Conservation (phyloP, 2,113 vertebrate genomes). For the Saccopteryx leptura region DNA sequence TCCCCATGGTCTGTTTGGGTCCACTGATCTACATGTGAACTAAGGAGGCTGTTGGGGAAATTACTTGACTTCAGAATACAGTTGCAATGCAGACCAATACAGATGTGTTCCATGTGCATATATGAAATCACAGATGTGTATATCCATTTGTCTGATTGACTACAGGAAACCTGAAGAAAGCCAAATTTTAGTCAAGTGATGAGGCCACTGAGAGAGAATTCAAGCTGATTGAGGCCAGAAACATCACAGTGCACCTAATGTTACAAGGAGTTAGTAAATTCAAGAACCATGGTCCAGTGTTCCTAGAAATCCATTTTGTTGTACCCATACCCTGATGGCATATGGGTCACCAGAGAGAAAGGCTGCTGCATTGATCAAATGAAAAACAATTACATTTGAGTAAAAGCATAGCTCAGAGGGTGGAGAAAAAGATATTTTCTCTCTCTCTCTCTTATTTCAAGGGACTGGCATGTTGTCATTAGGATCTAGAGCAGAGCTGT, state of each 20-base stretch:
- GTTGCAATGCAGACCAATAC: neutral
- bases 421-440: neutral
- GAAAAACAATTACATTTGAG: neutral
- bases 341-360: neutral
- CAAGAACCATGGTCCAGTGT: neutral
- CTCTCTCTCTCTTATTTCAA: neutral
- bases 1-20: neutral
- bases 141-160: neutral
- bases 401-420: neutral
- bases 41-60: constrained; percentile 16
- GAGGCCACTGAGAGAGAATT: neutral
- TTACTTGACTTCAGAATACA: neutral
- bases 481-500: neutral
- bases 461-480: neutral
- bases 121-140: neutral
- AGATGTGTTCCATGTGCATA: neutral
- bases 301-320: constrained; percentile 3
- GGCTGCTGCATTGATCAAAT: neutral
- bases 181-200: neutral
- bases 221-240: neutral
- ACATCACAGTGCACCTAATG: neutral
- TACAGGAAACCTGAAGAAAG: constrained; percentile 16
- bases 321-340: neutral
- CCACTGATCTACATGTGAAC: neutral
- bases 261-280: neutral